Base-by-base conservation (phyloP, 2,797 vertebrate species). In the Ctenopoma multispine region DNA sequence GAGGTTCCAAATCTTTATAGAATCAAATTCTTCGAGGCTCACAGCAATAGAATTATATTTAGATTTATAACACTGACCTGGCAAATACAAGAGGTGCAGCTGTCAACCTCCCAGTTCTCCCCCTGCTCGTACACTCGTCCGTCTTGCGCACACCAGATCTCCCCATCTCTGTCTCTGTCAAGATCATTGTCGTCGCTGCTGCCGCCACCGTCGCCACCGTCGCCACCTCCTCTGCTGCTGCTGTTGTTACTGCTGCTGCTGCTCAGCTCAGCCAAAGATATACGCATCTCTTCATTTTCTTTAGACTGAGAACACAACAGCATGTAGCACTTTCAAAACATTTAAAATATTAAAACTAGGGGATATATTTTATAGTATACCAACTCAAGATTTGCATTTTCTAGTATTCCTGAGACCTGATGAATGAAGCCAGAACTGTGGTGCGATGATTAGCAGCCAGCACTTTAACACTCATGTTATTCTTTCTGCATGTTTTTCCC, bases 61-160 rank as follows among this genome's bases (percentile, higher is more conserved):
- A 34, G 31, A 34, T 49, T 53, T 79, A 75, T 34, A 62, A 7
- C 21, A 58, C 88, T 89, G 79, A 98, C 97, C 96, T 94, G 93
- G 83, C 98, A 99, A 56, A 92, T 92, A 27, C 98, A 99, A 38
- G 94, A 94, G 34, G 97, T 98, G 63, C 98, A 99, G 92, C 97
- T 98, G 90, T 99, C 98, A 71, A 96, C 94, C 49, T 97, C 95
- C 98, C 98, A 99, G 21, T 96, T 92, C 49, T 97, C 97, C 11
- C 95, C 95, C 36, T 96, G 94, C 41, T 93, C 92, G 56, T 97
- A 98, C 79, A 96, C 84, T 17, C 97, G 95, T 17, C 97, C 96
- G 18, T 98, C 97, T 82, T 98, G 97, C 95, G 96, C 94, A 67
- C 98, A 99, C 78, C 95, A 95, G 0, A 93, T 90, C 60, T 96